A percentile compares a stretch with the other conserved stretches of the same genome.
These are phyloP conservation scores for Pampusana beccarii DNA, from an alignment of 2,113 vertebrate genomes.

Conservation along the genomic window DNA sequence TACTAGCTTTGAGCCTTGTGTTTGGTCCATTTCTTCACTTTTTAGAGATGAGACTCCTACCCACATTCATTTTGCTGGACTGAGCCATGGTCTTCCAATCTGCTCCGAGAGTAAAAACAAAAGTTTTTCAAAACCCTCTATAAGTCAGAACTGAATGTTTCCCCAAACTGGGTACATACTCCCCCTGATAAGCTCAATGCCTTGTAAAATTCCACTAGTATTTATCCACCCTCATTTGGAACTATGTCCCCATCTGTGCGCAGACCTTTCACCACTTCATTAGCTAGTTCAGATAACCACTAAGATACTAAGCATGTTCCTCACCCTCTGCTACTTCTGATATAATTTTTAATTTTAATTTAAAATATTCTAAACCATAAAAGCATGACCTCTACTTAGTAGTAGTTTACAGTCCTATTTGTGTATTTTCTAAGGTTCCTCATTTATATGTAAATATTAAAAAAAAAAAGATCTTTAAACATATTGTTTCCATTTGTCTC, in stretches of 20 bases:
- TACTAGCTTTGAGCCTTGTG: not conserved
- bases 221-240: not conserved
- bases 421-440: not conserved
- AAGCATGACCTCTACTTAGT: not conserved
- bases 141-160: not conserved
- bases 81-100: not conserved
- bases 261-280: not conserved
- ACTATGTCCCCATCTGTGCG: not conserved
- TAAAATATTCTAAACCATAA: not conserved
- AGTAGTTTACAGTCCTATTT: not conserved
- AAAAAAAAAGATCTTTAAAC: not conserved
- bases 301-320: rapidly evolving
- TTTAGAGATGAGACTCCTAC: not conserved
- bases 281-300: not conserved
- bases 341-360: not conserved
- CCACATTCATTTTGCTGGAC: not conserved
- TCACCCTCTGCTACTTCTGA: not conserved
- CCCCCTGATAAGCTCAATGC: not conserved
- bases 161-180: not conserved
- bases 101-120: not conserved
- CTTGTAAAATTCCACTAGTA: not conserved
- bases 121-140: not conserved
- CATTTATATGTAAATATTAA: not conserved
- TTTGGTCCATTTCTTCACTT: not conserved
- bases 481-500: not conserved